Percentiles rank a stretch among this genome's conserved stretches.
Conservation (phyloP, 2,113 vertebrate species). For the Aspidoscelis tigris region DNA sequence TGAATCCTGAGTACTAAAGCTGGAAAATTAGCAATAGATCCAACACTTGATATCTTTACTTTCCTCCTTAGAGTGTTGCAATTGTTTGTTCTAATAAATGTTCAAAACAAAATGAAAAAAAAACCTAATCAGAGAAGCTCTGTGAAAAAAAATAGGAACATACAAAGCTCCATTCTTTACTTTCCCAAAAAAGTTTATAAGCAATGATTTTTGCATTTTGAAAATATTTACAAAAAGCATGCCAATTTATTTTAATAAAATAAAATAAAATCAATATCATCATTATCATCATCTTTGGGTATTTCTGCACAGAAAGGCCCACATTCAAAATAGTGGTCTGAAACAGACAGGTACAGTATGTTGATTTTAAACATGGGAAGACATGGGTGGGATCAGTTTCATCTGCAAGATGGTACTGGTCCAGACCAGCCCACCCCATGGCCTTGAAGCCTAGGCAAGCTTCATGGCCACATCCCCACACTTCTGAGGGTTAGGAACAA, state of each 20-base stretch:
- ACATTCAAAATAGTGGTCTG: too few relatives aligned
- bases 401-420: too few relatives aligned
- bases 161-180: background rate
- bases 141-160: background rate
- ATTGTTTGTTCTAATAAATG: conserved; percentile 13
- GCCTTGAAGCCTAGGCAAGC: too few relatives aligned
- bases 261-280: too few relatives aligned
- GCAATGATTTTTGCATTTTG: background rate
- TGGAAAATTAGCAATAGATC: background rate
- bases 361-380: too few relatives aligned
- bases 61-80: background rate
- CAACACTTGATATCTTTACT: background rate
- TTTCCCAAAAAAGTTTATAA: background rate
- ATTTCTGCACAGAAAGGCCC: too few relatives aligned
- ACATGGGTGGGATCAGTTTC: too few relatives aligned
- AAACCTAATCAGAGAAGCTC: conserved; percentile 5
- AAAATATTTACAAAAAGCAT: background rate
- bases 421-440: too few relatives aligned
- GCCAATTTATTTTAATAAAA: background rate
- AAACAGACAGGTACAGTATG: too few relatives aligned
- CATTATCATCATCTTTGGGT: too few relatives aligned
- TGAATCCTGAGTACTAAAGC: background rate
- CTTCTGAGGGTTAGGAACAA: too few relatives aligned
- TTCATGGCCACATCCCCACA: too few relatives aligned
- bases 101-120: conserved; percentile 1